Evolutionary conservation across 2,888 invertebrate genomes (phyloP).

Genomic region (Argyra leucocephala): DNA sequence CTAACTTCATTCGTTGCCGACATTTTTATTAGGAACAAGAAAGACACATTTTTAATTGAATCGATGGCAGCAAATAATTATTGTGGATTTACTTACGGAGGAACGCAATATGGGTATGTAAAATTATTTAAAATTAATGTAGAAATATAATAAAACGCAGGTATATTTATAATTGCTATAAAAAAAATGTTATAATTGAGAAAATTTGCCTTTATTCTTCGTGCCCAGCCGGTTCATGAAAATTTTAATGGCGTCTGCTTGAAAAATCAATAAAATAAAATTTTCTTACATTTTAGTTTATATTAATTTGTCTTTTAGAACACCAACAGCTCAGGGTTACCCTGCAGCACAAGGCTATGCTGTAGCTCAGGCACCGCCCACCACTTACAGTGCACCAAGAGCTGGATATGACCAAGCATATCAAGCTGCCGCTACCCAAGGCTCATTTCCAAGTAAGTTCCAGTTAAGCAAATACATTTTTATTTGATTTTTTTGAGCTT

Average conservation of each 20-base stretch:
- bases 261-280: constrained; percentile 12
- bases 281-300: constrained; percentile 9
- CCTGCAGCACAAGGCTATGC: constrained; percentile 77
- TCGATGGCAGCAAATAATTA: constrained; percentile 64
- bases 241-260: constrained; percentile 21
- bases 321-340: constrained; percentile 70
- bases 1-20: constrained; percentile 6
- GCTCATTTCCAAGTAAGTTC: constrained; percentile 50
- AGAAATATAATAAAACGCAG: no score
- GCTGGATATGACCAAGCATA: constrained; percentile 77
- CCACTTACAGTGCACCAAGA: constrained; percentile 75
- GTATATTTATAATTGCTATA: no score
- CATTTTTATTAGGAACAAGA: background rate
- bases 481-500: no score
- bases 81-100: constrained; percentile 88
- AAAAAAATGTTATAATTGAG: no score
- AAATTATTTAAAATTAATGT: constrained; percentile 21
- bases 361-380: constrained; percentile 70
- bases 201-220: background rate
- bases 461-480: background rate
- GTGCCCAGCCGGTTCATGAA: constrained; percentile 31
- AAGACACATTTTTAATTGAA: background rate
- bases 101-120: constrained; percentile 80
- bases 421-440: constrained; percentile 59
- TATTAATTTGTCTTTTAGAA: constrained; percentile 38